phyloP scores from a whole-genome alignment of 1,140 invertebrate genomes.

The Asbolus verrucosus region DNA sequence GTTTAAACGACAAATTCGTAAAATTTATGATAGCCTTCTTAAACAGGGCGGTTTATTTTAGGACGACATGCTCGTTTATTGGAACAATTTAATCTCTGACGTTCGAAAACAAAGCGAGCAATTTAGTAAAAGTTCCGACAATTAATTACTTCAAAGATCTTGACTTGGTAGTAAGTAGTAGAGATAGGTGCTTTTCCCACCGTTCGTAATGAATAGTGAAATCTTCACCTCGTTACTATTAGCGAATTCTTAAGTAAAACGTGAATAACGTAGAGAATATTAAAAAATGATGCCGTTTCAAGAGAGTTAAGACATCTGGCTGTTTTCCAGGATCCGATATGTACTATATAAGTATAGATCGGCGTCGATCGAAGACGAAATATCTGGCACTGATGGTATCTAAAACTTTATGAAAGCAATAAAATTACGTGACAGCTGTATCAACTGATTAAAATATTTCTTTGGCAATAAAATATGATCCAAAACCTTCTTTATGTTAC shows the following conservation, averaged over 20 bases:
- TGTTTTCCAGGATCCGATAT: not conserved
- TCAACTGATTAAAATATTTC: constrained; percentile 12
- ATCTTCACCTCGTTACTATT: no score
- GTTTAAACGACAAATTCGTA: not conserved
- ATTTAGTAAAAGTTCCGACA: no score
- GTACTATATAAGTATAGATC: no score
- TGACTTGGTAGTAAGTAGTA: no score
- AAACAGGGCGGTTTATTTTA: not conserved
- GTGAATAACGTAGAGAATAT: not conserved
- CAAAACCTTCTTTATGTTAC: no score
- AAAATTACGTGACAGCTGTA: constrained; percentile 5
- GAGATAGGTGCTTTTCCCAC: no score
- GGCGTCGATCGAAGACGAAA: constrained; percentile 16
- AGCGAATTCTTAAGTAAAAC: no score
- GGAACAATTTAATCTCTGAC: not conserved
- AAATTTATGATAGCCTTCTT: not conserved
- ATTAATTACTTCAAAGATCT: no score
- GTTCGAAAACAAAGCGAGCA: no score
- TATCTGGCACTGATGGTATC: constrained; percentile 10
- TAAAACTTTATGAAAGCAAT: constrained; percentile 13
- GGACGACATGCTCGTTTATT: no score
- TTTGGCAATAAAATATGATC: no score
- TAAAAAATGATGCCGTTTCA: not conserved
- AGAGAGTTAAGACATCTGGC: constrained; percentile 12
- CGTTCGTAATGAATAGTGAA: no score